Evolutionary conservation across 2,113 vertebrate species (phyloP), one percentile per base, ranked within the genome.

Genomic region (Picathartes gymnocephalus): DNA sequence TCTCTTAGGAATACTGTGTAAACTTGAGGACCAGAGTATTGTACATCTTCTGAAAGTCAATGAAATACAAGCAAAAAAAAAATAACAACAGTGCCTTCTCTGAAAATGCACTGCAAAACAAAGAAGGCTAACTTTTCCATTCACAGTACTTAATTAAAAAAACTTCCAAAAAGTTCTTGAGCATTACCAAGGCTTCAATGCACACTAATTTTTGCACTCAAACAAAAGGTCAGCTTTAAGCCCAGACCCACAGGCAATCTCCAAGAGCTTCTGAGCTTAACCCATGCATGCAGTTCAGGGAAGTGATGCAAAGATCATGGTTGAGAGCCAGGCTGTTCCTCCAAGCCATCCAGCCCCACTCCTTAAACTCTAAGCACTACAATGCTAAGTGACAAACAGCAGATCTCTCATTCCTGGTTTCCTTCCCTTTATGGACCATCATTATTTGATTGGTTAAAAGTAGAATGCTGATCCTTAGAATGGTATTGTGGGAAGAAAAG

Each of bases 361-460:
- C 24, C 14, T 45, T 73, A 45, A 85, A 76, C 61, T 81, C 37
- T 39, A 58, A 84, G 30, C 30, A 22, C n/a, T 65, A 44, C 15
- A 66, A 42, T 0, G 0, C 21, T 21, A 13, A 57, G 27, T 48
- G 42, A 25, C 19, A n/a, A 45, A 33, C 3, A 37, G 42, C 33
- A 51, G 42, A 61, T 45, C 44, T 86, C 37, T 61, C 53, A 1
- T 48, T 87, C 27, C 47, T 57, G 28, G 4, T 42, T 81, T 84
- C 42, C 40, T 69, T 17, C 7, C 5, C 30, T 60, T 88, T 48
- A 19, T 14, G 54, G 14, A 17, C 7, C 48, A 42, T 28, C 14
- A 33, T 33, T 88, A 47, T 30, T n/a, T 68, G 13, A 9, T 22
- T 66, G 31, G 23, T 33, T 47, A 30, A 60, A 86, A 58, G 35